Conservation (phyloP, 2,797 vertebrate genomes). For the Ctenopoma multispine region DNA sequence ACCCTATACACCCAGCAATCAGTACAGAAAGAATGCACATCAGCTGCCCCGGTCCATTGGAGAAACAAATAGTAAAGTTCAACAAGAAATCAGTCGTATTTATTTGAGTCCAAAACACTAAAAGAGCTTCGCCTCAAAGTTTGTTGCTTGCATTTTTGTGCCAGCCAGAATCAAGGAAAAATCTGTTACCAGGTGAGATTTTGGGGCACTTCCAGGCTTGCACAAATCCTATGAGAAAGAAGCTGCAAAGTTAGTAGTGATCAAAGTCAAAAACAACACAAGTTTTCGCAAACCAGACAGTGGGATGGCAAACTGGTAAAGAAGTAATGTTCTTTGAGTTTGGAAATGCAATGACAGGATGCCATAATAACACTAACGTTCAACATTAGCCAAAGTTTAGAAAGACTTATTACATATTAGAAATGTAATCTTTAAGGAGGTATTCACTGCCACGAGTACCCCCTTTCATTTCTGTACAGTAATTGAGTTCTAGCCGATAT, state of each 20-base stretch:
- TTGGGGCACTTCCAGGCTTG: slow-evolving; percentile 14
- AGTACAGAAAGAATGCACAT: slow-evolving; percentile 2
- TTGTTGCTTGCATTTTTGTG: slow-evolving; percentile 12
- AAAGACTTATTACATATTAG: not conserved
- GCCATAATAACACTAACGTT: slow-evolving; percentile 5
- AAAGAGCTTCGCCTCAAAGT: slow-evolving; percentile 15
- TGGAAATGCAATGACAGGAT: slow-evolving; percentile 7
- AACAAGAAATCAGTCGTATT: slow-evolving; percentile 3
- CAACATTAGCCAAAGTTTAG: not conserved
- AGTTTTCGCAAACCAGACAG: slow-evolving; percentile 43
- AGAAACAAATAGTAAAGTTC: slow-evolving; percentile 13
- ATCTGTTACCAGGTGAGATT: slow-evolving; percentile 14
- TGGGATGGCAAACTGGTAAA: not conserved
- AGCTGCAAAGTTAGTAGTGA: slow-evolving; percentile 59
- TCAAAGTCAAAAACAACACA: slow-evolving; percentile 51
- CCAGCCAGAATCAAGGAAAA: slow-evolving; percentile 26
- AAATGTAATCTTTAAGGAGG: not conserved
- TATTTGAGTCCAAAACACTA: slow-evolving; percentile 1
- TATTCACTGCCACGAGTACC: not conserved
- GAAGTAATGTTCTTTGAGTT: too few relatives aligned
- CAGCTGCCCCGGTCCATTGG: slow-evolving; percentile 9
- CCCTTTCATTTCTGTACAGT: not conserved
- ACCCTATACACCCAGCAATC: slow-evolving; percentile 8
- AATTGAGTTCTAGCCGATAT: not conserved
- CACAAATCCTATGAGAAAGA: slow-evolving; percentile 56